Evolutionary conservation across 2,888 invertebrate species (phyloP).

Genomic region (Drosophila nigricruria): DNA sequence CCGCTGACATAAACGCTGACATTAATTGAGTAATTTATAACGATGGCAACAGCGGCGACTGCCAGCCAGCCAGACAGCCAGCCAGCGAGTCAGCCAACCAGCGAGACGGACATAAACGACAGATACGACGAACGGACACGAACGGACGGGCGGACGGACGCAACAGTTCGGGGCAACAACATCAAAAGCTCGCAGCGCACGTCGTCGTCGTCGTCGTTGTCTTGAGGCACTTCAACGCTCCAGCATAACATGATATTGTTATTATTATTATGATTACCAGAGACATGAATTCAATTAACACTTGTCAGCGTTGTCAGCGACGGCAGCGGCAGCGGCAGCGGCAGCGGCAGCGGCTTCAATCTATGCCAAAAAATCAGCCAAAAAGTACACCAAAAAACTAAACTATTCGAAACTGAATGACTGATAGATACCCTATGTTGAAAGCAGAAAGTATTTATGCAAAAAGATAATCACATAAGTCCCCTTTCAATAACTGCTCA

Average conservation of each 20-base stretch:
- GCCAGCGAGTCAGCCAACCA: slow-evolving; percentile 42
- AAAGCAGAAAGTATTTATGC: background rate
- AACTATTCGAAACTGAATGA: background rate
- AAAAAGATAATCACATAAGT: no score
- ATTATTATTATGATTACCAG: slow-evolving; percentile 85
- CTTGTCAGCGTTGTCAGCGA: slow-evolving; percentile 82
- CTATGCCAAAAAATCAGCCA: slow-evolving; percentile 55
- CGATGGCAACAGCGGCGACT: slow-evolving; percentile 64
- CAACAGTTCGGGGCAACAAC: slow-evolving; percentile 47
- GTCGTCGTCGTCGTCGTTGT: slow-evolving; percentile 46
- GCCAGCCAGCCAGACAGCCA: slow-evolving; percentile 45
- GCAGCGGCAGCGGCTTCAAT: slow-evolving; percentile 54
- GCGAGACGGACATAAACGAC: slow-evolving; percentile 45
- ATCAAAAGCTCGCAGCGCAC: slow-evolving; percentile 78
- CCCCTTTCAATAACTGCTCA: no score
- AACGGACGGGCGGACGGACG: slow-evolving; percentile 31
- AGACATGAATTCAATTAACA: slow-evolving; percentile 85
- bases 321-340: slow-evolving; percentile 51
- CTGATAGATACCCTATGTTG: slow-evolving; percentile 26
- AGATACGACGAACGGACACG: slow-evolving; percentile 30
- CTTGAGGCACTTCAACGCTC: slow-evolving; percentile 68
- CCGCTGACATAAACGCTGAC: slow-evolving; percentile 82
- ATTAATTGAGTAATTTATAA: slow-evolving; percentile 85
- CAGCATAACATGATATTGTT: slow-evolving; percentile 79
- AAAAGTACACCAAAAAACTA: slow-evolving; percentile 25